phyloP scores from a whole-genome alignment of 2,113 vertebrate genomes.

The Cyprinus carpio region DNA sequence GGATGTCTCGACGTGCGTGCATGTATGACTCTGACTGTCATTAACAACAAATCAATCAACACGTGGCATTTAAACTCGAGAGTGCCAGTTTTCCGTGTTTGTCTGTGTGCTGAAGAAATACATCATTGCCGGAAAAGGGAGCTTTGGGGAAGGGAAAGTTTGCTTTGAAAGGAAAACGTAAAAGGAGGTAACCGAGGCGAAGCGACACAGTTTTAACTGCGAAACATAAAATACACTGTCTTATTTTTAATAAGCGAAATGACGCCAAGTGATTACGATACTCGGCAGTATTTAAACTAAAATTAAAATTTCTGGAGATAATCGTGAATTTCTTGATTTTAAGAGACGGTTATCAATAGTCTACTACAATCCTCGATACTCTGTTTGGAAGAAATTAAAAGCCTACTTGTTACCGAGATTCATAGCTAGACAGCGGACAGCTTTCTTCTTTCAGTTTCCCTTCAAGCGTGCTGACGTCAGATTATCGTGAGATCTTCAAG shows the following conservation, averaged over 20 bases:
- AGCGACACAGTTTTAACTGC: neutral
- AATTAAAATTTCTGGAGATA: neutral
- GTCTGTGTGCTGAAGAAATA: slow-evolving; percentile 58
- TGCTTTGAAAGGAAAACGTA: slow-evolving; percentile 64
- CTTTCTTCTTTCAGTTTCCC: slow-evolving; percentile 57
- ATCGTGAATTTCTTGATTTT: neutral
- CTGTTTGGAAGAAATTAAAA: neutral
- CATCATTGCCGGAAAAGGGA: slow-evolving; percentile 57
- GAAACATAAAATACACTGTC: slow-evolving; percentile 10
- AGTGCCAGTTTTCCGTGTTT: slow-evolving; percentile 59
- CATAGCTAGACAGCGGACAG: neutral
- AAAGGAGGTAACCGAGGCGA: slow-evolving; percentile 54
- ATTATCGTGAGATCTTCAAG: slow-evolving; percentile 60
- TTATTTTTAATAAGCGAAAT: neutral
- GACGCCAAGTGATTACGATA: neutral
- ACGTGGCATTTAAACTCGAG: slow-evolving; percentile 71
- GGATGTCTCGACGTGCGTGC: slow-evolving; percentile 55
- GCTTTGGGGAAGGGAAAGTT: slow-evolving; percentile 61
- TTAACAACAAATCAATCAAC: slow-evolving; percentile 80
- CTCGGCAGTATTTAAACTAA: neutral
- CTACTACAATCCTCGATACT: neutral
- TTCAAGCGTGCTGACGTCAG: slow-evolving; percentile 64
- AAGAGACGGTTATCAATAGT: neutral
- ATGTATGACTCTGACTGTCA: slow-evolving; percentile 71
- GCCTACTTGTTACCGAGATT: neutral